These are phyloP conservation scores for Belonocnema kinseyi DNA, from an alignment of 1,140 invertebrate species.

Conservation along the genomic window DNA sequence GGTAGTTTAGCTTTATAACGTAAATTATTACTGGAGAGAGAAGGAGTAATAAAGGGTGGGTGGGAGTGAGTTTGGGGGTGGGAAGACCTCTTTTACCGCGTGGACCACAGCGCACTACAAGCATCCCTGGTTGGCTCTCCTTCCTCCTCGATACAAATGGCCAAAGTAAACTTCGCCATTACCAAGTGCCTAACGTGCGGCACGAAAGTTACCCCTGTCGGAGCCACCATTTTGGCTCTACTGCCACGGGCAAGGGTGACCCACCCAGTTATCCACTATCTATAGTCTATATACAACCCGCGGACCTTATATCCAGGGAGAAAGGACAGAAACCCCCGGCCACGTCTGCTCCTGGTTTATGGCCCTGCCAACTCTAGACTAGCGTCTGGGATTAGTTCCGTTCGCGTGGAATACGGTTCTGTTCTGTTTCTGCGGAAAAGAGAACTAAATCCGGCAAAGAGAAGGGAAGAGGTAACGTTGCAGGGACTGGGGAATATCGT, in stretches of 20 bases:
- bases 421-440: not conserved
- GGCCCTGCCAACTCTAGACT: constrained; percentile 34
- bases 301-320: constrained; percentile 21
- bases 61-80: constrained; percentile 20
- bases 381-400: constrained; percentile 23
- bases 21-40: constrained; percentile 68
- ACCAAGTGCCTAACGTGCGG: constrained; percentile 59
- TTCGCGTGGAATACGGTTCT: constrained; percentile 2
- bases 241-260: constrained; percentile 21
- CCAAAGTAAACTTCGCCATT: constrained; percentile 73
- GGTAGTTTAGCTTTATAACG: constrained; percentile 71
- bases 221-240: constrained; percentile 36
- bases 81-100: constrained; percentile 31
- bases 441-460: constrained; percentile 5
- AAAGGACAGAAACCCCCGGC: constrained; percentile 24
- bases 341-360: constrained; percentile 43
- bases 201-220: constrained; percentile 51
- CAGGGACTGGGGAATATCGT: not conserved
- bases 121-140: constrained; percentile 45
- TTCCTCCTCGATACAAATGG: constrained; percentile 67
- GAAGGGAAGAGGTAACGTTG: not conserved
- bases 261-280: constrained; percentile 16
- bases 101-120: constrained; percentile 41
- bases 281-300: not conserved
- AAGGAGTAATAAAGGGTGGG: constrained; percentile 35